phyloP scores from a whole-genome alignment of 2,888 invertebrate genomes.

The Alentia gelatinosa region DNA sequence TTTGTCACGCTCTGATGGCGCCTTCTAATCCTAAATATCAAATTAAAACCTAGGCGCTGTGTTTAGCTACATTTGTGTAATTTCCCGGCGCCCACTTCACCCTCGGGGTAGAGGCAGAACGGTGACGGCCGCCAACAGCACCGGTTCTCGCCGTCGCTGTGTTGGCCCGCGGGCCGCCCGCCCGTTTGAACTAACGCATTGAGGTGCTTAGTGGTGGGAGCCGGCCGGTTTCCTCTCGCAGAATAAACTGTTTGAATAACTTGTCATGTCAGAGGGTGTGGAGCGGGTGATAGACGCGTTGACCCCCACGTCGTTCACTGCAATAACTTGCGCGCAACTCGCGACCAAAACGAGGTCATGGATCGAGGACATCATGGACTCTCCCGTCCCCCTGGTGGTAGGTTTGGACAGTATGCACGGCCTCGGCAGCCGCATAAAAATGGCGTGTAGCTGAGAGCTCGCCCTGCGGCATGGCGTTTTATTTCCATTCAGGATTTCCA shows the following conservation, averaged over 20 bases:
- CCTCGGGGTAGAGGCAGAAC: background rate
- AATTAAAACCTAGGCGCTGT: slow-evolving; percentile 34
- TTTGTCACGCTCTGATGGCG: slow-evolving; percentile 52
- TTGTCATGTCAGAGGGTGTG: slow-evolving; percentile 4
- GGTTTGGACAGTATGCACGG: background rate
- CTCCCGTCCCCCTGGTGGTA: background rate
- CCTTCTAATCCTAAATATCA: slow-evolving; percentile 48
- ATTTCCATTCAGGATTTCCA: slow-evolving; percentile 27
- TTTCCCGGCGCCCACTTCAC: background rate
- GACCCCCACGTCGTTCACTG: background rate
- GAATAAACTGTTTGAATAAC: background rate
- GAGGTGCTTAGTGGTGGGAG: background rate
- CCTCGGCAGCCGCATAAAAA: background rate
- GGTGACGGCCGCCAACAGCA: background rate
- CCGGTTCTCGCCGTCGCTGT: background rate
- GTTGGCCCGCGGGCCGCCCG: background rate
- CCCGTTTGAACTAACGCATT: background rate
- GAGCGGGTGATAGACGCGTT: background rate
- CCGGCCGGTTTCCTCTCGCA: background rate
- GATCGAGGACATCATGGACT: background rate
- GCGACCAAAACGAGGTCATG: background rate
- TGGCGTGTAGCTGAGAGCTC: background rate
- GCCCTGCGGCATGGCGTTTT: slow-evolving; percentile 33
- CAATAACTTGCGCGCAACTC: background rate
- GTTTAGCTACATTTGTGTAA: slow-evolving; percentile 46